Conservation (phyloP, 2,888 invertebrate species). For the Phrixothrix hirtus region DNA sequence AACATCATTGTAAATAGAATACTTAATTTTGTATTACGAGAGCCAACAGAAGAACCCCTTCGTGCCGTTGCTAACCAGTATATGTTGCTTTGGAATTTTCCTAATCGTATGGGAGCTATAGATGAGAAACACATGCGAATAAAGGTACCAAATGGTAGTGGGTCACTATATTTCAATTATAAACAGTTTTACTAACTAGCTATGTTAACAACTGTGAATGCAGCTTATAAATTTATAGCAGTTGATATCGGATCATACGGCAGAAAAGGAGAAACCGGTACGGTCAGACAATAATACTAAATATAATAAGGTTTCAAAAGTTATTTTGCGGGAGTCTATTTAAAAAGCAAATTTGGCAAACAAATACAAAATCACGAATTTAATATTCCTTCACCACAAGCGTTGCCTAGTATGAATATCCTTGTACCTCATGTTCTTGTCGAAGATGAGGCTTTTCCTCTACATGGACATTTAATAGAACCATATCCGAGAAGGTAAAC, state of each 20-base stretch:
- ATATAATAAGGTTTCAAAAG: no score
- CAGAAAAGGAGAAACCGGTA: no score
- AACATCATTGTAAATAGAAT: not conserved
- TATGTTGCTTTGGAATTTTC: not conserved
- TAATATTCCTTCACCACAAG: conserved; percentile 18
- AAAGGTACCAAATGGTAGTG: no score
- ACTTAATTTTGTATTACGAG: not conserved
- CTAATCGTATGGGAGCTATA: not conserved
- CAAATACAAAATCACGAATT: no score
- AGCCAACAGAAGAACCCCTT: not conserved
- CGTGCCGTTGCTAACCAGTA: not conserved
- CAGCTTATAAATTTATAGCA: no score
- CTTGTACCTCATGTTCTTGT: conserved; percentile 15
- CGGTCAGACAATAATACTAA: no score
- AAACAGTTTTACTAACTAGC: no score
- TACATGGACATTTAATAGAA: conserved; percentile 39
- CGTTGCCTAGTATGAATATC: conserved; percentile 31
- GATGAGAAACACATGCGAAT: not conserved
- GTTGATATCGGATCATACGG: no score
- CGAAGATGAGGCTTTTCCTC: no score
- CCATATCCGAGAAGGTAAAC: no score
- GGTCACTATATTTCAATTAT: conserved; percentile 1
- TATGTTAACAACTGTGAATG: no score
- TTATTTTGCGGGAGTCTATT: conserved; percentile 14
- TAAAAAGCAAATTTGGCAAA: conserved; percentile 34